phyloP scores from a whole-genome alignment of 2,797 vertebrate genomes.

The Numenius phaeopus region DNA sequence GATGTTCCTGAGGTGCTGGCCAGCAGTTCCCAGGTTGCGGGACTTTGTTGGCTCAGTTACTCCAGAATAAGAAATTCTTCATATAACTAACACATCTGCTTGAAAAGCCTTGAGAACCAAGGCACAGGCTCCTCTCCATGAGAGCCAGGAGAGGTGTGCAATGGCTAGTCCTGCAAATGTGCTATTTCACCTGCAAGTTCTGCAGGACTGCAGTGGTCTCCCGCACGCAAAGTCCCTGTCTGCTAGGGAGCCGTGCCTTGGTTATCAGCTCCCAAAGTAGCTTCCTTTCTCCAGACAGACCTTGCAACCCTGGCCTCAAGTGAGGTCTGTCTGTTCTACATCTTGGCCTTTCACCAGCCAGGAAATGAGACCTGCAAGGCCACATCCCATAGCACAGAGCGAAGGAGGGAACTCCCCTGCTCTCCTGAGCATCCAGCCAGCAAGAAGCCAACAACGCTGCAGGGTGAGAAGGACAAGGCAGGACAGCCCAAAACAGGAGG shows the following conservation, averaged over 20 bases:
- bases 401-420: not conserved
- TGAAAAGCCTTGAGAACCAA: not conserved
- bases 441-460: not conserved
- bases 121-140: not conserved
- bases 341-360: not conserved
- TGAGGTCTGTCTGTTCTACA: not conserved
- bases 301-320: not conserved
- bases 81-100: not conserved
- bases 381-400: not conserved
- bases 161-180: not conserved
- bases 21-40: not conserved
- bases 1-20: not conserved
- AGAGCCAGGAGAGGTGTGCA: not conserved
- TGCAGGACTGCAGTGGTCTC: not conserved
- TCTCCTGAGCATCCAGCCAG: not conserved
- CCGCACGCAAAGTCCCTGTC: not conserved
- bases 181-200: not conserved
- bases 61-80: not conserved
- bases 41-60: not conserved
- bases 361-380: not conserved
- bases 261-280: not conserved
- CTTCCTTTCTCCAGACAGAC: not conserved
- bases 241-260: not conserved
- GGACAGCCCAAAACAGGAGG: not conserved
- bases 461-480: not conserved